Evolutionary conservation across 2,888 invertebrate species (phyloP).

Genomic region (Brachynemurus nebulosus): DNA sequence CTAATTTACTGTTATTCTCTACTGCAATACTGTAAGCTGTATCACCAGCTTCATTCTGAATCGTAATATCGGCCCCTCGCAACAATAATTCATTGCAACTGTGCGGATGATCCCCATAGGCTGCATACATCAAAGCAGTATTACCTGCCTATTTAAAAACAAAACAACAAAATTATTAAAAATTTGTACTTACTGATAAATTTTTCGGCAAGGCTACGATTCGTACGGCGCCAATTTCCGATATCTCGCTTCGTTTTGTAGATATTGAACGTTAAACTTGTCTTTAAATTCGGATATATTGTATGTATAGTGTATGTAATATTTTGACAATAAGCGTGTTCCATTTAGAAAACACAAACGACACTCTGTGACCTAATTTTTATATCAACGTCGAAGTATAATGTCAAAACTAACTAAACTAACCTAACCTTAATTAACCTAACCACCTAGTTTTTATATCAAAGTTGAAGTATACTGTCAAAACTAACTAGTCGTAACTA

Average conservation of each 20-base stretch:
- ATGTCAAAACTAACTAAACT: too few species aligned
- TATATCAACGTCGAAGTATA: too few species aligned
- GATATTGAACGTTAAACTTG: too few species aligned
- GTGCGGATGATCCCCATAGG: slow-evolving; percentile 78
- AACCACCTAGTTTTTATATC: too few species aligned
- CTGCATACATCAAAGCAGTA: slow-evolving; percentile 84
- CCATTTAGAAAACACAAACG: too few species aligned
- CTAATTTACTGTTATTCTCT: slow-evolving; percentile 39
- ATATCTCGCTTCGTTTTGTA: not conserved
- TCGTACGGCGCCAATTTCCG: not conserved
- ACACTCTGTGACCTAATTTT: too few species aligned
- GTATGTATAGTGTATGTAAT: too few species aligned
- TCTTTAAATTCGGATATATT: too few species aligned
- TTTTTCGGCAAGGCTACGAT: not conserved
- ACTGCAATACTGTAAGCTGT: slow-evolving; percentile 75
- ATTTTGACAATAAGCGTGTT: too few species aligned
- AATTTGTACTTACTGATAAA: not conserved
- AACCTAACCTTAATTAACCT: too few species aligned
- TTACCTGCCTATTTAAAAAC: slow-evolving; percentile 54
- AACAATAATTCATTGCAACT: slow-evolving; percentile 73
- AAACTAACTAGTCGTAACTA: too few species aligned
- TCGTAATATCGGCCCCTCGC: slow-evolving; percentile 66
- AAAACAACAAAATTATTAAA: not conserved
- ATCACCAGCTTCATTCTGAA: slow-evolving; percentile 67
- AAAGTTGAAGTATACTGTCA: too few species aligned